Conservation (phyloP, 2,797 vertebrate species). For the Lates japonicus region DNA sequence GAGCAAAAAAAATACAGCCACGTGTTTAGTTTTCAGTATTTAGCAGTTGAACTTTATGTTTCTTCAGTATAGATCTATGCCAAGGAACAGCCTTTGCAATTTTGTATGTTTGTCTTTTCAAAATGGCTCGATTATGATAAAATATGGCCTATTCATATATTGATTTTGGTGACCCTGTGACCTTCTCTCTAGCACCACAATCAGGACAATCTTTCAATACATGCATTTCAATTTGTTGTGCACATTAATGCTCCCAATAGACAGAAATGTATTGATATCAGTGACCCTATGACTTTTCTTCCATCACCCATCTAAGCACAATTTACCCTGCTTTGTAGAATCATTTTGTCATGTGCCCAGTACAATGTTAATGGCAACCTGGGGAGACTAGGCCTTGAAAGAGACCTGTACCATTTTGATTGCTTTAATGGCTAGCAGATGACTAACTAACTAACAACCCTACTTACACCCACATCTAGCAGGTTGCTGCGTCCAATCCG, state of each 20-base stretch:
- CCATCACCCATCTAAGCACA: not conserved
- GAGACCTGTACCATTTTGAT: not conserved
- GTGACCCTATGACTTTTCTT: not conserved
- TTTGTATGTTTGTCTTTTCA: not conserved
- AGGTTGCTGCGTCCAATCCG: too few relatives aligned
- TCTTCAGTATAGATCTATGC: not conserved
- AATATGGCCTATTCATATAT: constrained; percentile 4
- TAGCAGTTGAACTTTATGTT: not conserved
- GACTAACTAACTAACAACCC: not conserved
- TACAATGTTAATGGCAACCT: not conserved
- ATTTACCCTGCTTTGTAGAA: not conserved
- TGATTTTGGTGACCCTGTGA: constrained; percentile 13
- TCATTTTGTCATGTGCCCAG: not conserved
- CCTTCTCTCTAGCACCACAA: not conserved
- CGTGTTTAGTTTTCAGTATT: not conserved
- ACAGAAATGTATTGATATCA: constrained; percentile 16
- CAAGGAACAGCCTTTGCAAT: not conserved
- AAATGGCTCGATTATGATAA: not conserved
- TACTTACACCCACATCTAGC: not conserved
- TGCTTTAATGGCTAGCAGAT: not conserved
- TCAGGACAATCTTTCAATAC: not conserved
- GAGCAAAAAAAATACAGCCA: not conserved
- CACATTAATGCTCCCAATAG: constrained; percentile 4
- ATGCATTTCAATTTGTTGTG: constrained; percentile 1
- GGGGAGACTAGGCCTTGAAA: not conserved